Evolutionary conservation across 2,113 vertebrate genomes (phyloP).

Genomic region (Takifugu bimaculatus): DNA sequence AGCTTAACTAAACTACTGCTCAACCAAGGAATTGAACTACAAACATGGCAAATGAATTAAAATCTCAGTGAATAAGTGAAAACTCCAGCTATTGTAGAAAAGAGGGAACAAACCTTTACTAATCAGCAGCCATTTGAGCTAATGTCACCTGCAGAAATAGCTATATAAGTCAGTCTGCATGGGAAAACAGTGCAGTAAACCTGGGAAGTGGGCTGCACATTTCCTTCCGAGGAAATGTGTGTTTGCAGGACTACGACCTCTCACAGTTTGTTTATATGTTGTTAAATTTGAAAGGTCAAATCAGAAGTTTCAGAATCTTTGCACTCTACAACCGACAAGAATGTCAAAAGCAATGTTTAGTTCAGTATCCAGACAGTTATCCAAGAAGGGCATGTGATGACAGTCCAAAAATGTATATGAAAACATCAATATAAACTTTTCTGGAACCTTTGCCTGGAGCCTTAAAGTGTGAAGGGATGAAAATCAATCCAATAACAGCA

Average conservation of each 20-base stretch:
- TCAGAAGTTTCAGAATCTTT: background rate
- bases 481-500: background rate
- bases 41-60: too few species aligned
- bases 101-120: slow-evolving; percentile 10
- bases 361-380: too few species aligned
- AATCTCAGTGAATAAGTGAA: too few species aligned
- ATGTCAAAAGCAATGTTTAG: background rate
- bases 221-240: background rate
- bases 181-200: background rate
- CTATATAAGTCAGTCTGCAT: slow-evolving; percentile 18
- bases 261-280: background rate
- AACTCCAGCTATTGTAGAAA: slow-evolving; percentile 3
- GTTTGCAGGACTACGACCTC: background rate
- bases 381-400: background rate
- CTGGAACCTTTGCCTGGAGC: background rate
- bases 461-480: background rate
- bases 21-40: too few species aligned
- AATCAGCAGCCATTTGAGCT: slow-evolving; percentile 24
- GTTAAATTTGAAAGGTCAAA: background rate
- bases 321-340: background rate
- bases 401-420: background rate
- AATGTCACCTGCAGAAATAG: slow-evolving; percentile 24
- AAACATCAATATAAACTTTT: background rate
- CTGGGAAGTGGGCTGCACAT: background rate
- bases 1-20: too few species aligned